phyloP scores from a whole-genome alignment of 2,797 vertebrate species.

The Enteromius treurensis region DNA sequence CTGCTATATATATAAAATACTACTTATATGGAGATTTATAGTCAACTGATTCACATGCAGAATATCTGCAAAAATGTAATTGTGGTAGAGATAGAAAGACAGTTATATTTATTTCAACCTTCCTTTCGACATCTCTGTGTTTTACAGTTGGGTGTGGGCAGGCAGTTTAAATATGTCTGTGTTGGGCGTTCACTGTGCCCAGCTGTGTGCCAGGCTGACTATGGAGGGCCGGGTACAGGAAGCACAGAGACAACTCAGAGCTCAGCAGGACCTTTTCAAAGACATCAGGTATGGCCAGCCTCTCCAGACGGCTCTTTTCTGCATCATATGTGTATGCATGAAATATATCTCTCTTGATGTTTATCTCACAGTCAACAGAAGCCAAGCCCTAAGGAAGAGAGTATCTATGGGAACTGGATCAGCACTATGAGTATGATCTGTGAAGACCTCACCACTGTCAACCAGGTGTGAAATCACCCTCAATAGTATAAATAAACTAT shows the following conservation, averaged over 20 bases:
- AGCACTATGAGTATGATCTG: conserved; percentile 76
- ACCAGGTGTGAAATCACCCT: conserved; percentile 58
- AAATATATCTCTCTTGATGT: conserved; percentile 11
- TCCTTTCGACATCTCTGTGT: conserved; percentile 9
- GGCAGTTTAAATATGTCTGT: conserved; percentile 74
- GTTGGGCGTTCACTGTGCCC: conserved; percentile 78
- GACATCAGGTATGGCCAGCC: conserved; percentile 70
- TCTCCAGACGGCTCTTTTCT: not conserved
- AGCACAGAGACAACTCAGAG: conserved; percentile 72
- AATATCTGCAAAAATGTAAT: not conserved
- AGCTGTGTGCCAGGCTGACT: conserved; percentile 78
- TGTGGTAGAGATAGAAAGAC: not conserved
- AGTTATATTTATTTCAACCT: not conserved
- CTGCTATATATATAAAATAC: too few relatives aligned
- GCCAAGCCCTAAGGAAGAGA: conserved; percentile 70
- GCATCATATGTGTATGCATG: not conserved
- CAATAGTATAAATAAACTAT: not conserved
- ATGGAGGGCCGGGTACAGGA: conserved; percentile 78
- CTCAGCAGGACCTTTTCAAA: conserved; percentile 74
- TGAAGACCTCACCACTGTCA: conserved; percentile 68
- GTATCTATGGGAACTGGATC: conserved; percentile 80
- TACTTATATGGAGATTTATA: too few relatives aligned
- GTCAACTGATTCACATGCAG: not conserved
- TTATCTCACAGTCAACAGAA: conserved; percentile 64
- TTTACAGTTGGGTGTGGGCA: conserved; percentile 66